Conservation (phyloP, 2,888 invertebrate genomes). For the Lathronympha strigana region DNA sequence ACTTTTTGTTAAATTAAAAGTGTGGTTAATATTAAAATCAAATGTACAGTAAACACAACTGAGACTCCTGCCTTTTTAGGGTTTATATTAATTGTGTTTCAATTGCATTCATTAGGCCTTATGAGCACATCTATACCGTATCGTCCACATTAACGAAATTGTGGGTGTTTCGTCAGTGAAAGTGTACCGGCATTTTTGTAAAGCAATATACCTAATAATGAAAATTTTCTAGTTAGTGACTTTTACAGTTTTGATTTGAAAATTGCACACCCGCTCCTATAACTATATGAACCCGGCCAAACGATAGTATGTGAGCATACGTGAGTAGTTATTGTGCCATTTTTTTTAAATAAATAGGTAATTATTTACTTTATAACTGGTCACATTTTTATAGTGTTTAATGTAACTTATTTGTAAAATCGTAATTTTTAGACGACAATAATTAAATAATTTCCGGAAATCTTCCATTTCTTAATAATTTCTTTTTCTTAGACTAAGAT, state of each 20-base stretch:
- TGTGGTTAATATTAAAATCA: not conserved
- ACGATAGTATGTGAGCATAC: constrained; percentile 1
- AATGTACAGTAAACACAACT: not conserved
- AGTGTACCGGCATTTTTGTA: constrained; percentile 9
- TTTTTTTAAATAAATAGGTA: constrained; percentile 15
- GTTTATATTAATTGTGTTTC: no score
- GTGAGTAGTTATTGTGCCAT: constrained; percentile 27
- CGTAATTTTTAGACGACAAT: not conserved
- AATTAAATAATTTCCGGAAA: not conserved
- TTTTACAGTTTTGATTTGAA: constrained; percentile 8
- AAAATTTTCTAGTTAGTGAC: not conserved
- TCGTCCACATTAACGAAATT: not conserved
- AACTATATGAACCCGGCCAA: not conserved
- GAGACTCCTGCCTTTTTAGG: no score
- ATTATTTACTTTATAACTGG: not conserved
- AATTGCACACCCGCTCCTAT: constrained; percentile 12
- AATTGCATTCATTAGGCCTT: not conserved
- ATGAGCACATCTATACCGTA: not conserved
- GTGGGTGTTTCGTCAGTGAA: not conserved
- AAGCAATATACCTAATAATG: not conserved
- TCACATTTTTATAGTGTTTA: constrained; percentile 19
- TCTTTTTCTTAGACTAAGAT: constrained; percentile 1
- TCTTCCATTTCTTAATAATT: not conserved
- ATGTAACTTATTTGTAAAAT: constrained; percentile 36
- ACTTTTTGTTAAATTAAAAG: not conserved